A percentile compares a stretch with the other conserved stretches of the same genome.
Evolutionary conservation across 2,113 vertebrate genomes (phyloP).

Genomic region (Syngnathus typhle): DNA sequence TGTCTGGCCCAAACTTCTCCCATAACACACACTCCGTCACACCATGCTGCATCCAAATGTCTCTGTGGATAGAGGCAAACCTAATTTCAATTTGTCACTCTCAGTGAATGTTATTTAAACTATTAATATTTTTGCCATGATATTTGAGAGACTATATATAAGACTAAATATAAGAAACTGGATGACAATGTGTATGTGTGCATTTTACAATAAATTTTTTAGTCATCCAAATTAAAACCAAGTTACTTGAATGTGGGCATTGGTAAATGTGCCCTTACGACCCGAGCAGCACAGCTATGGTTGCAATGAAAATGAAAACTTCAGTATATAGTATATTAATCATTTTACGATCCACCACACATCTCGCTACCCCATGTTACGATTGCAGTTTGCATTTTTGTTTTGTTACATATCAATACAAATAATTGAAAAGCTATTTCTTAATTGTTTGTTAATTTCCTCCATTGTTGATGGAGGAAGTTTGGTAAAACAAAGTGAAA

Average conservation of each 20-base stretch:
- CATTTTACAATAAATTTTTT: neutral
- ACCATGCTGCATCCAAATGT: slow-evolving; percentile 4
- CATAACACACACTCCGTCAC: slow-evolving; percentile 27
- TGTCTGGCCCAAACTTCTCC: slow-evolving; percentile 26
- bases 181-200: neutral
- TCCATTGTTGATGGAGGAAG: neutral
- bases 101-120: slow-evolving; percentile 23
- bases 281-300: neutral
- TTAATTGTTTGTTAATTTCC: neutral
- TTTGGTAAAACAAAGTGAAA: neutral
- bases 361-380: neutral
- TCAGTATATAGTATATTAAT: neutral
- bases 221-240: neutral
- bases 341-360: neutral
- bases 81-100: slow-evolving; percentile 3
- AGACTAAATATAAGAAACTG: neutral
- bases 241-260: neutral
- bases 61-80: slow-evolving; percentile 14
- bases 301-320: neutral
- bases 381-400: neutral
- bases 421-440: neutral
- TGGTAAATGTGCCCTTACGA: neutral
- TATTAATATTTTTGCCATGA: neutral
- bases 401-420: neutral
- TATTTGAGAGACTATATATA: neutral